Percentiles rank a stretch among this genome's conserved stretches.
Evolutionary conservation across 2,797 vertebrate genomes (phyloP).

Genomic region (Eutrigla gurnardus): DNA sequence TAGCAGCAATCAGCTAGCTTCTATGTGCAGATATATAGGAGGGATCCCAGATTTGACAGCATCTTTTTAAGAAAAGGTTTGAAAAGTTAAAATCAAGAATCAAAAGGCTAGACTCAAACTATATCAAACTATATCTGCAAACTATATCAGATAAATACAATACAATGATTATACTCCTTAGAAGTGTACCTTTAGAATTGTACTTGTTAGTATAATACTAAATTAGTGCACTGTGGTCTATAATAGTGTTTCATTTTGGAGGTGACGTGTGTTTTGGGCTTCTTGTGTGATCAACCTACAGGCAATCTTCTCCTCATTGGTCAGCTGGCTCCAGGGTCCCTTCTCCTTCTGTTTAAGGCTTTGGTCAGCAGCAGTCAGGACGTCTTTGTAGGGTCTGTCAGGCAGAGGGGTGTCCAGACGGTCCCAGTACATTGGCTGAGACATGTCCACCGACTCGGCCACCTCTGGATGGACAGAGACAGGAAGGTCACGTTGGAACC

Average conservation of each 20-base stretch:
- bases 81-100: too few species aligned
- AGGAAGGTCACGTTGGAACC: neutral
- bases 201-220: too few species aligned
- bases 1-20: too few species aligned
- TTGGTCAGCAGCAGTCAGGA: slow-evolving; percentile 76
- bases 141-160: too few species aligned
- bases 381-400: slow-evolving; percentile 77
- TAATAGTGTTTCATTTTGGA: neutral
- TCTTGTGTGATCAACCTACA: slow-evolving; percentile 66
- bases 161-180: too few species aligned
- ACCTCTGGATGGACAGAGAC: slow-evolving; percentile 62
- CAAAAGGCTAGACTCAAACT: too few species aligned
- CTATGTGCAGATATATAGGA: too few species aligned
- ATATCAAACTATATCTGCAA: too few species aligned
- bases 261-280: neutral
- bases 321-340: slow-evolving; percentile 87
- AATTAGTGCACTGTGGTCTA: neutral
- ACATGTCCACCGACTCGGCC: slow-evolving; percentile 74
- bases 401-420: slow-evolving; percentile 85
- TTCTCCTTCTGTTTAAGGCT: slow-evolving; percentile 91
- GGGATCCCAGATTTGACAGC: too few species aligned
- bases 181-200: too few species aligned
- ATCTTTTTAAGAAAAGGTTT: too few species aligned
- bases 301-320: slow-evolving; percentile 87
- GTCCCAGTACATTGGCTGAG: slow-evolving; percentile 82